These are phyloP conservation scores for Bubo scandiacus DNA, from an alignment of 2,113 vertebrate genomes.

Conservation along the genomic window DNA sequence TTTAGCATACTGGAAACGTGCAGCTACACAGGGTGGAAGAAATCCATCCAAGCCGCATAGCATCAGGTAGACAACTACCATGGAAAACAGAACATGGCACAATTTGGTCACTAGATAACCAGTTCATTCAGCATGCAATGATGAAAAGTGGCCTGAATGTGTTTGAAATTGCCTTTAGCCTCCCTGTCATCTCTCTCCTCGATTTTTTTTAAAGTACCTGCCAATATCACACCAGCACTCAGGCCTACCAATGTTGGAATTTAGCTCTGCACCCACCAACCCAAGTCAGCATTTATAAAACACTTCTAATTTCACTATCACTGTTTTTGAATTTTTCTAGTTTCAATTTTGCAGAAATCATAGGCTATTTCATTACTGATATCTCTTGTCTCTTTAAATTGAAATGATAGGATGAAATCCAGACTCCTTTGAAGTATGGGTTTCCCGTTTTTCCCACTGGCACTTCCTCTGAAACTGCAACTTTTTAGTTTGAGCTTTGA, in stretches of 20 bases:
- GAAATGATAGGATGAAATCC: background rate
- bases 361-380: background rate
- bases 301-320: background rate
- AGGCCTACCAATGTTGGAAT: background rate
- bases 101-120: background rate
- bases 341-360: background rate
- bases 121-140: accelerated
- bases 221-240: background rate
- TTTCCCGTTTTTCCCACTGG: background rate
- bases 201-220: background rate
- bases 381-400: background rate
- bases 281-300: background rate
- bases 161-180: background rate
- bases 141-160: background rate
- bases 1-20: accelerated
- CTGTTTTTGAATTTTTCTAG: background rate
- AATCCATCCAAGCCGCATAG: background rate
- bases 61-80: background rate
- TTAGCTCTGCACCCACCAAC: background rate
- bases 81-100: accelerated
- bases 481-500: background rate
- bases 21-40: background rate
- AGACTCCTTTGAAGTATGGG: background rate
- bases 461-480: background rate
- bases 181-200: background rate